Percentiles rank a stretch among this genome's conserved stretches.
These are phyloP conservation scores for Tanytarsus gracilentus DNA, from an alignment of 2,888 invertebrate species.

Conservation along the genomic window DNA sequence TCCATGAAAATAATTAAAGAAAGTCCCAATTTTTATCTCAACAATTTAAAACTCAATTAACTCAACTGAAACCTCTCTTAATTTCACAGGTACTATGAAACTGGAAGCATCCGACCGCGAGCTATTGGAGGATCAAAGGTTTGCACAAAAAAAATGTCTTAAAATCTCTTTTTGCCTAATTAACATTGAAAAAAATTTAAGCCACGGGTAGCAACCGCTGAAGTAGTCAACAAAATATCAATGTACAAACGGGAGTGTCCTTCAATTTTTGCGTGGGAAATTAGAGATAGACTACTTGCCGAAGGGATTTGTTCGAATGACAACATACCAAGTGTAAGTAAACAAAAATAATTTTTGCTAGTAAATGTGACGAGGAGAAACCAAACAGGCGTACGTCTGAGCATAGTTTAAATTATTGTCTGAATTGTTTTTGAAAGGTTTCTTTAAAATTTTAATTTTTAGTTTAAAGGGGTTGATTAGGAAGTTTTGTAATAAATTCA, in stretches of 20 bases:
- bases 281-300: constrained; percentile 83
- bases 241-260: constrained; percentile 90
- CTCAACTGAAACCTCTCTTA: neutral
- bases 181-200: no score
- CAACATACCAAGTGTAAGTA: constrained; percentile 96
- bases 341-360: neutral
- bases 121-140: constrained; percentile 96
- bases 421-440: no score
- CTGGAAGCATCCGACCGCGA: constrained; percentile 92
- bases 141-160: no score
- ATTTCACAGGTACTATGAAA: constrained; percentile 82
- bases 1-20: no score
- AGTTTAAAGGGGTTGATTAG: no score
- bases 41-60: no score
- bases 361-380: neutral
- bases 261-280: constrained; percentile 94
- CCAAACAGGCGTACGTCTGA: neutral
- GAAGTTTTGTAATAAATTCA: no score
- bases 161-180: no score
- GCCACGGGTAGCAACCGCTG: constrained; percentile 87
- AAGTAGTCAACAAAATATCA: constrained; percentile 90
- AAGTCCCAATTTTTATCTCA: no score
- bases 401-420: no score
- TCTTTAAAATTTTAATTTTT: no score
- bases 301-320: constrained; percentile 96